Evolutionary conservation across 2,797 vertebrate species (phyloP).

Genomic region (Peromyscus aztecus): DNA sequence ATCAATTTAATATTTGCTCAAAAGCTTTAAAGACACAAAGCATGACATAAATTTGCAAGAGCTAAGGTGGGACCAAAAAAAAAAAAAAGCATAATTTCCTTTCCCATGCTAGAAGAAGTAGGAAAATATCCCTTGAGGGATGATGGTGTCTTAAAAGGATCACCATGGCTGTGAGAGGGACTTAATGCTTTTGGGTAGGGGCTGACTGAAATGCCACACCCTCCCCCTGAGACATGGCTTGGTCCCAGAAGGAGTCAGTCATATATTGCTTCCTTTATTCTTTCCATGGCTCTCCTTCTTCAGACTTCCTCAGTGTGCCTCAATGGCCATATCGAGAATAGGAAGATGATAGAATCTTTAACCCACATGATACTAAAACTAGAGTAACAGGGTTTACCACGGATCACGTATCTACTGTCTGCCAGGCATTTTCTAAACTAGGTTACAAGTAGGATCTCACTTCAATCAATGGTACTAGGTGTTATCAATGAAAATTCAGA

Average conservation of each 20-base stretch:
- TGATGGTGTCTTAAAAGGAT: slow-evolving; percentile 15
- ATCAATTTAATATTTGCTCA: slow-evolving; percentile 76
- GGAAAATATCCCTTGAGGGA: slow-evolving; percentile 13
- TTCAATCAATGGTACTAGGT: slow-evolving; percentile 6
- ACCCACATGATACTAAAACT: neutral
- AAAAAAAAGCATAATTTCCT: slow-evolving; percentile 65
- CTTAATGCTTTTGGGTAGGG: slow-evolving; percentile 10
- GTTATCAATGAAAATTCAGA: slow-evolving; percentile 13
- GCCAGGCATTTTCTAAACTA: neutral
- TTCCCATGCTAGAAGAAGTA: slow-evolving; percentile 43
- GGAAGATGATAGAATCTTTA: neutral
- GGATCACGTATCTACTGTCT: neutral
- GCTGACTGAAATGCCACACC: neutral
- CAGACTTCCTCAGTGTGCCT: neutral
- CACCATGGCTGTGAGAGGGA: neutral
- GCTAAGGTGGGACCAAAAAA: slow-evolving; percentile 63
- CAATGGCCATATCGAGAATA: neutral
- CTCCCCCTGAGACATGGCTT: neutral
- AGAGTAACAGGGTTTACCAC: neutral
- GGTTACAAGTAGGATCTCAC: neutral
- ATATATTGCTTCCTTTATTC: neutral
- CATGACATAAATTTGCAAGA: slow-evolving; percentile 73
- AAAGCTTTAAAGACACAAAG: slow-evolving; percentile 76
- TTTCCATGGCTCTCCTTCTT: neutral
- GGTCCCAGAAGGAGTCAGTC: neutral